Base-by-base conservation (phyloP, 37 sponge, comb jelly and placozoan genomes). In the Eunapius fragilis region DNA sequence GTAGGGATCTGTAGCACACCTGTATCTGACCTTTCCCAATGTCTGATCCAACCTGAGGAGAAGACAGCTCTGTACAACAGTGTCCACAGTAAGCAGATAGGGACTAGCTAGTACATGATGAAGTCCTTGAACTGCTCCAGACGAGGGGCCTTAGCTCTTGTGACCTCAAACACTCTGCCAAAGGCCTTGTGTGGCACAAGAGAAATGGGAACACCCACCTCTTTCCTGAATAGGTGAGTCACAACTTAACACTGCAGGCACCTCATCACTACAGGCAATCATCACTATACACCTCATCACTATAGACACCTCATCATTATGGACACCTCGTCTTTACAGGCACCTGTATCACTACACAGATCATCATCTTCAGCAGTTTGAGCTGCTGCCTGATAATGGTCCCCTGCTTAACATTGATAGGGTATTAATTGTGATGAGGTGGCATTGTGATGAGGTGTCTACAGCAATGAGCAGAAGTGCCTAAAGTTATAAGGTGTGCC, bases 111-210 rank as follows among this genome's bases (percentile, higher is more conserved):
- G 36, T 22, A 93, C 93, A 67, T 88, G 78, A 93, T 48, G 7
- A 93, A 83, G 19, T 86, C 74, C 13, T 75, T 32, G 30, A 35
- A 93, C 24, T 67, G 45, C 26, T 89, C 84, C 0, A 68, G 71
- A 50, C 71, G 72, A 25, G 69, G 2, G 0, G 81, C 27, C 74
- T 89, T 87, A 0, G 84, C 33, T 28, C 82, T 90, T 27, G 85
- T 77, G 41, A 90, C 77, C 69, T 92, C 96, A 34, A 95, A 69
- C 35, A 95, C 91, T 38, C 96, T 49, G 23, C 48, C 58, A 74
- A 82, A 92, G 31, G 25, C 69, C 80, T 85, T 92, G 69, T 92
- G 87, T 37, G 87, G 50, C 0, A 74, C 90, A 14, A 89, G 33
- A 0, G 76, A 23, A 28, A 94, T 87, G 58, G 83, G 27, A 27